Percentiles rank a stretch among this genome's conserved stretches.
These are phyloP conservation scores for Coleophora flavipennella DNA, from an alignment of 2,888 invertebrate genomes.

Conservation along the genomic window DNA sequence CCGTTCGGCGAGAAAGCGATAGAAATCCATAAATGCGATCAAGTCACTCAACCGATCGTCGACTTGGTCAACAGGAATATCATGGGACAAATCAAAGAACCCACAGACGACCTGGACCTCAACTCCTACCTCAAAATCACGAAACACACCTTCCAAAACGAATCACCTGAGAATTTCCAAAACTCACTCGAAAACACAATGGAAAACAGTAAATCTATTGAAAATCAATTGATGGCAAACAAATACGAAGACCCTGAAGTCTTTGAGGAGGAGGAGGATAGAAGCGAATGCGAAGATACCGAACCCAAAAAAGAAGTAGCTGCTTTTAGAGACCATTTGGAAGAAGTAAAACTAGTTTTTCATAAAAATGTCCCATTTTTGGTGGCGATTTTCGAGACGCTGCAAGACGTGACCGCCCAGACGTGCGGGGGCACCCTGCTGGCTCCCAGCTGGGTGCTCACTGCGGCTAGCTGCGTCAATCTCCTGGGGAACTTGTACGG, in stretches of 20 bases:
- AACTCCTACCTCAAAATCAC: too few relatives aligned
- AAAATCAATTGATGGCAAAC: background rate
- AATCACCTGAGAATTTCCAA: background rate
- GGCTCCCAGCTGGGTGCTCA: slow-evolving; percentile 31
- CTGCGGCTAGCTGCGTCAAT: slow-evolving; percentile 32
- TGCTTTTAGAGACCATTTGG: background rate
- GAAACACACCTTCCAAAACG: background rate
- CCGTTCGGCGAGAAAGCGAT: background rate
- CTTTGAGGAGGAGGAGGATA: background rate
- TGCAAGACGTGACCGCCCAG: slow-evolving; percentile 35
- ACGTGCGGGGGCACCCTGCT: slow-evolving; percentile 36
- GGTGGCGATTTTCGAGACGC: slow-evolving; percentile 40
- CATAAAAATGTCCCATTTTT: slow-evolving; percentile 22
- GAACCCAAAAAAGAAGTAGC: background rate
- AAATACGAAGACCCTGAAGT: background rate
- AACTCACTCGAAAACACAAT: background rate
- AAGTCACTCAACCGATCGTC: slow-evolving; percentile 1
- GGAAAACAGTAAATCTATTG: background rate
- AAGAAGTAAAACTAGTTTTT: background rate
- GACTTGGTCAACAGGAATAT: slow-evolving; percentile 1
- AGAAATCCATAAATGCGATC: background rate
- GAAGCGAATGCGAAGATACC: background rate
- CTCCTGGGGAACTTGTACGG: slow-evolving; percentile 20
- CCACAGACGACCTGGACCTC: too few relatives aligned
- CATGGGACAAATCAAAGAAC: too few relatives aligned